These are phyloP conservation scores for Lingula anatina DNA, from an alignment of 2,888 invertebrate species.

Conservation along the genomic window DNA sequence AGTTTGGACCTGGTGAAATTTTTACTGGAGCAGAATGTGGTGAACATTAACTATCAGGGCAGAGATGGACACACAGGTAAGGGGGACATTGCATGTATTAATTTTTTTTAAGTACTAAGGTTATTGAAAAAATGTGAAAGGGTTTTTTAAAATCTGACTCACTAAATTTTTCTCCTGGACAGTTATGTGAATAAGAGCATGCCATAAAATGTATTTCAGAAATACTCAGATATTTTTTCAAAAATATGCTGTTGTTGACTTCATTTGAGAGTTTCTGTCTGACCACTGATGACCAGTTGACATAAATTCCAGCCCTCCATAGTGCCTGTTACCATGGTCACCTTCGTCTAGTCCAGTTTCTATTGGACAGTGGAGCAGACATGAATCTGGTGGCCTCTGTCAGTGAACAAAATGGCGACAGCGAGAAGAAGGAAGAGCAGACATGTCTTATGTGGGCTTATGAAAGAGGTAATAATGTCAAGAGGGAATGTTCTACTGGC, in stretches of 20 bases:
- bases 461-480: conserved; percentile 41
- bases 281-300: no score
- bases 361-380: conserved; percentile 54
- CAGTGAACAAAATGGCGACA: conserved; percentile 39
- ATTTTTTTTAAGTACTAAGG: no score
- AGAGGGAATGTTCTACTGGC: neutral
- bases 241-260: no score
- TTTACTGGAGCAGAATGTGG: conserved; percentile 50
- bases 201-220: no score
- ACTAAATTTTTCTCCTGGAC: no score
- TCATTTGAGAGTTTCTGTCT: no score
- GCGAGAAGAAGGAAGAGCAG: conserved; percentile 47
- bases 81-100: conserved; percentile 1
- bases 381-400: conserved; percentile 49
- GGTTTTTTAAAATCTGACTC: no score
- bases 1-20: conserved; percentile 53
- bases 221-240: no score
- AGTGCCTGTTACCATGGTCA: conserved; percentile 56
- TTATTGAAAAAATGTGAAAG: no score
- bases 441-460: conserved; percentile 55
- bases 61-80: conserved; percentile 54
- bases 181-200: no score
- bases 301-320: conserved; percentile 46
- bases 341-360: conserved; percentile 51
- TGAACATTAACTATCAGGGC: conserved; percentile 54